Evolutionary conservation across 2,113 vertebrate genomes (phyloP), one percentile per base, ranked within the genome.

Genomic region (Bothrops jararaca): DNA sequence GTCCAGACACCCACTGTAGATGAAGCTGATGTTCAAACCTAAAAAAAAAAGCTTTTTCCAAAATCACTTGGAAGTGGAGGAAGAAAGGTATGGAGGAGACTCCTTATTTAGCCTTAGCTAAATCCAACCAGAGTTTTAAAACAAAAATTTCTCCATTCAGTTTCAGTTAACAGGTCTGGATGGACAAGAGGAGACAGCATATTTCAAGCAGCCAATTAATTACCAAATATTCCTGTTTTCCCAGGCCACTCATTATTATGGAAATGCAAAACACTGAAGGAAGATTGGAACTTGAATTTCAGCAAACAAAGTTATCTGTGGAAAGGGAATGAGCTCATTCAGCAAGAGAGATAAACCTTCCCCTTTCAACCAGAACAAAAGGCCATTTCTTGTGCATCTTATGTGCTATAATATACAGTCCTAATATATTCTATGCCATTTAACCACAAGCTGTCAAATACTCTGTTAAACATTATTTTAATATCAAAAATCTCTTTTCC

Each of bases 181-280:
- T 89, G 93, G 90, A 53, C 93, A 94, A 92, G 85, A 95, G 56
- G 91, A 94, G 95, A 94, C 34, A 95, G 89, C 91, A 53, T 94
- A 93, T 95, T 96, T 95, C 94, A 88, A 96, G 89, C 95, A 97
- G 93, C 91, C 86, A 86, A 95, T 95, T 94, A 95, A 96, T 93
- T 93, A 93, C 56, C 42, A 92, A 90, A 90, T 90, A 92, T 94
- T 96, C 93, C 42, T 94, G 93, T 93, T 92, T 86, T 95, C 95
- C 93, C 85, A 94, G 92, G 94, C 95, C 52, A 24, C 88, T 42
- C 74, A 85, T 94, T 96, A 95, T 95, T 93, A 92, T 26, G 88
- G 91, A 92, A 95, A 90, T 58, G 91, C 0, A 10, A 0, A 1
- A 89, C 86, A 92, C 93, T 88, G 94, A 93, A 92, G 90, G 93